Evolutionary conservation across 2,113 vertebrate genomes (phyloP).

Genomic region (Nycticebus coucang): DNA sequence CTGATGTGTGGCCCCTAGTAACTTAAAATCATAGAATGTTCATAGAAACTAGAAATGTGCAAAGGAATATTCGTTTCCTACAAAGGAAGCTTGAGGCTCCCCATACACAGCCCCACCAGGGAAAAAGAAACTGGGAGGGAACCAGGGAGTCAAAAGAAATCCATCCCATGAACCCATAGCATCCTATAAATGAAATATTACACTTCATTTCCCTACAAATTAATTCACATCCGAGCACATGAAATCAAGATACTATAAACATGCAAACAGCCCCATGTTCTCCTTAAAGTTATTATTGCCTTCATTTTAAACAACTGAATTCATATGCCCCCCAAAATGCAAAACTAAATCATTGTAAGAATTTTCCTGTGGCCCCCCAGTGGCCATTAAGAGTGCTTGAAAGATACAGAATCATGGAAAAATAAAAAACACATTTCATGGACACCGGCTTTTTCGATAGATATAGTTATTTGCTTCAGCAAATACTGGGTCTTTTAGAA

Average conservation of each 20-base stretch:
- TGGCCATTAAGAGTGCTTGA: slow-evolving; percentile 2
- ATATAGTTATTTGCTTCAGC: slow-evolving; percentile 42
- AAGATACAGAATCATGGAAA: slow-evolving; percentile 37
- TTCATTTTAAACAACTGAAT: slow-evolving; percentile 1
- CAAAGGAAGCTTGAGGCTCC: background rate
- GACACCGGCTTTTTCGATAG: background rate
- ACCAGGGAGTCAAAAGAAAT: background rate
- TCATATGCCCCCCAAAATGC: background rate
- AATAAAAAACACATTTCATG: slow-evolving; percentile 38
- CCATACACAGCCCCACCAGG: background rate
- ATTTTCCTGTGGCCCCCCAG: background rate
- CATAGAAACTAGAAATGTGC: background rate
- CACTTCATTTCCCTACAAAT: slow-evolving; percentile 8
- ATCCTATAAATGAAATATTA: background rate
- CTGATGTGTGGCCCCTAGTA: background rate
- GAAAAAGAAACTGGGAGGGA: background rate
- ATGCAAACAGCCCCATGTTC: background rate
- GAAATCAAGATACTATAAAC: background rate
- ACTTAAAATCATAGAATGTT: background rate
- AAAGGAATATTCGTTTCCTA: background rate
- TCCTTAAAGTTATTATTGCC: slow-evolving; percentile 8
- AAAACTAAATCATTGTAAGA: slow-evolving; percentile 11
- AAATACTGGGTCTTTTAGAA: slow-evolving; percentile 12
- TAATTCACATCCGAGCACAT: background rate
- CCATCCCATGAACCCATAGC: background rate